Percentiles rank a stretch among this genome's conserved stretches.
phyloP scores from a whole-genome alignment of 2,113 vertebrate genomes.

The Cichladusa arquata region DNA sequence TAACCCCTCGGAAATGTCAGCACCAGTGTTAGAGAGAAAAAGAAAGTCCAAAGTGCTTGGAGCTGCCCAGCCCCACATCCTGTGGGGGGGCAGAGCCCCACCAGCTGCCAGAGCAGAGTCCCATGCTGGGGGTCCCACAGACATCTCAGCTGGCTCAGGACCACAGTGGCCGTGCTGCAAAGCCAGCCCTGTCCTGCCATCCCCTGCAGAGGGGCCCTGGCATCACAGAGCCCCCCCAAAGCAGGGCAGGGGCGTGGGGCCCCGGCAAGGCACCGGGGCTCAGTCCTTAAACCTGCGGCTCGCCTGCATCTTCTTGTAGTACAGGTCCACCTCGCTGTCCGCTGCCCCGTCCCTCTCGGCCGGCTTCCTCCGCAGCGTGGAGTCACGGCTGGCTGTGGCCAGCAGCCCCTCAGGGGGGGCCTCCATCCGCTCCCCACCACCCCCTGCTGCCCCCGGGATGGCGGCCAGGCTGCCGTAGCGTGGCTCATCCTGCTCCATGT shows the following conservation, averaged over 20 bases:
- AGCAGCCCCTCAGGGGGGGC: background rate
- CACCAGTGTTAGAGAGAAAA: conserved; percentile 16
- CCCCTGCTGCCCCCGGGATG: conserved; percentile 65
- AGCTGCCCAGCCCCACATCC: background rate
- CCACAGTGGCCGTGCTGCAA: background rate
- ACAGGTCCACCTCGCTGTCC: conserved; percentile 79
- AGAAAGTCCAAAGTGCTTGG: conserved; percentile 41
- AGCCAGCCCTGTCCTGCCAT: background rate
- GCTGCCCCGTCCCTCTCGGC: conserved; percentile 62
- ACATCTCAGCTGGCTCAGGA: background rate
- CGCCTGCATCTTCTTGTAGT: conserved; percentile 84
- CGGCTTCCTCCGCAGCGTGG: conserved; percentile 82
- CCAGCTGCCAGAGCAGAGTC: background rate
- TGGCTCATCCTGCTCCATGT: conserved; percentile 75
- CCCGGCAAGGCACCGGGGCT: background rate
- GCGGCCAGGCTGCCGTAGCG: conserved; percentile 72
- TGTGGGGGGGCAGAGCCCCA: background rate
- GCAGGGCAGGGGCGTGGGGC: background rate
- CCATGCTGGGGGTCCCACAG: rapidly evolving
- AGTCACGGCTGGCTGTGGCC: conserved; percentile 74
- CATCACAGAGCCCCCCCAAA: background rate
- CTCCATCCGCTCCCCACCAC: background rate
- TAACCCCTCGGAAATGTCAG: background rate
- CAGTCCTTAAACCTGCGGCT: conserved; percentile 82
- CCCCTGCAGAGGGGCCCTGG: background rate